phyloP scores from a whole-genome alignment of 1,140 invertebrate genomes.

The Sesamia nonagrioides region DNA sequence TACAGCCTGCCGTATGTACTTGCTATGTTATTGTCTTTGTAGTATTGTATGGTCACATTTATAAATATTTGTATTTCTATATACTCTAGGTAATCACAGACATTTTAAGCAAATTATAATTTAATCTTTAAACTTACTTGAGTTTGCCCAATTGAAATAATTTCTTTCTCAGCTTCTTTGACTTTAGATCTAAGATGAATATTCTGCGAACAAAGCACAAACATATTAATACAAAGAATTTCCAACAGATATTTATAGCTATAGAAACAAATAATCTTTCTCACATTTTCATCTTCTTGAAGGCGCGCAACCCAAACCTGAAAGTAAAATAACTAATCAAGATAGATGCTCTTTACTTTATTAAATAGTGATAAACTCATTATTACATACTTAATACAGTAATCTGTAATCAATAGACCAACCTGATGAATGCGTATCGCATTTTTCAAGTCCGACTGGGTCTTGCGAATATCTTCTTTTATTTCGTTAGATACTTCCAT shows the following conservation, averaged over 20 bases:
- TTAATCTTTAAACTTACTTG: slow-evolving; percentile 80
- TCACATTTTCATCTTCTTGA: slow-evolving; percentile 89
- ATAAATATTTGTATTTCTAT: no score
- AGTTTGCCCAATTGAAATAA: slow-evolving; percentile 85
- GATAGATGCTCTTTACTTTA: neutral
- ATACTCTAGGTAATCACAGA: no score
- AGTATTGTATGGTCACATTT: no score
- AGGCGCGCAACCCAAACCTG: slow-evolving; percentile 88
- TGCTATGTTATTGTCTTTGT: no score
- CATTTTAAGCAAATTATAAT: no score
- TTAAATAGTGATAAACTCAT: neutral
- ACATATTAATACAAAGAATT: slow-evolving; percentile 6
- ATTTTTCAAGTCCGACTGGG: slow-evolving; percentile 90
- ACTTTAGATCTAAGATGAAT: slow-evolving; percentile 84
- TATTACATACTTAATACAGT: no score
- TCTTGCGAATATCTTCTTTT: slow-evolving; percentile 89
- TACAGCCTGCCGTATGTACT: no score
- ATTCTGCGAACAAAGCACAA: slow-evolving; percentile 75
- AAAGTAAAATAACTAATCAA: slow-evolving; percentile 59
- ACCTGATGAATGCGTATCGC: slow-evolving; percentile 91
- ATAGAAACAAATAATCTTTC: slow-evolving; percentile 55
- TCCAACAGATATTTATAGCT: neutral
- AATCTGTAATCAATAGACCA: slow-evolving; percentile 67
- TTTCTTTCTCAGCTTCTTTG: slow-evolving; percentile 87
- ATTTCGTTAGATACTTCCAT: slow-evolving; percentile 91